Conservation (phyloP, 2,888 invertebrate genomes). For the Acheta domesticus region DNA sequence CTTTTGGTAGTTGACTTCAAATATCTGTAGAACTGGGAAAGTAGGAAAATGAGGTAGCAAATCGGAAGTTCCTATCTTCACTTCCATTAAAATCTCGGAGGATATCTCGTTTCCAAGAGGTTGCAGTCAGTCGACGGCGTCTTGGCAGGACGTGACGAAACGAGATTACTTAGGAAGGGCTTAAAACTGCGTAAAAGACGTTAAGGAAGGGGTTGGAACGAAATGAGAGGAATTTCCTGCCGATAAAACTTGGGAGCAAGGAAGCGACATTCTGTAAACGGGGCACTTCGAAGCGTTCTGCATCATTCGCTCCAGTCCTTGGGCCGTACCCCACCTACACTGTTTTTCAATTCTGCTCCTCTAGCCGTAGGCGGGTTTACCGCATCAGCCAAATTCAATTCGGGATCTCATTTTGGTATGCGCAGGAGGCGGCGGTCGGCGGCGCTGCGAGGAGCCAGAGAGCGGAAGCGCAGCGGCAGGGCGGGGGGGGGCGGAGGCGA, state of each 20-base stretch:
- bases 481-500: neutral
- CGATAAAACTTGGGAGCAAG: neutral
- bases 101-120: too few species aligned
- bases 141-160: neutral
- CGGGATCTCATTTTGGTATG: neutral
- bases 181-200: neutral
- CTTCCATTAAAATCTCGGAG: too few species aligned
- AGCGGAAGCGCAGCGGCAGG: neutral
- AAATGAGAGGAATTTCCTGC: neutral
- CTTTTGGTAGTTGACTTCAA: too few species aligned
- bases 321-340: neutral
- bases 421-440: neutral
- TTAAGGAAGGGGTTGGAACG: conserved; percentile 11
- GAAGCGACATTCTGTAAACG: neutral
- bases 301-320: neutral
- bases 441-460: neutral
- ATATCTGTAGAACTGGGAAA: too few species aligned
- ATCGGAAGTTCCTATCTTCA: too few species aligned
- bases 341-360: neutral
- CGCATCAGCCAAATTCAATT: conserved; percentile 9
- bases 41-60: too few species aligned
- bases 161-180: conserved; percentile 4
- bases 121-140: neutral
- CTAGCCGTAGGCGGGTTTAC: conserved; percentile 7
- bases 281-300: neutral